These are phyloP conservation scores for Sebastes minor DNA, from an alignment of 2,797 vertebrate species.

Conservation along the genomic window DNA sequence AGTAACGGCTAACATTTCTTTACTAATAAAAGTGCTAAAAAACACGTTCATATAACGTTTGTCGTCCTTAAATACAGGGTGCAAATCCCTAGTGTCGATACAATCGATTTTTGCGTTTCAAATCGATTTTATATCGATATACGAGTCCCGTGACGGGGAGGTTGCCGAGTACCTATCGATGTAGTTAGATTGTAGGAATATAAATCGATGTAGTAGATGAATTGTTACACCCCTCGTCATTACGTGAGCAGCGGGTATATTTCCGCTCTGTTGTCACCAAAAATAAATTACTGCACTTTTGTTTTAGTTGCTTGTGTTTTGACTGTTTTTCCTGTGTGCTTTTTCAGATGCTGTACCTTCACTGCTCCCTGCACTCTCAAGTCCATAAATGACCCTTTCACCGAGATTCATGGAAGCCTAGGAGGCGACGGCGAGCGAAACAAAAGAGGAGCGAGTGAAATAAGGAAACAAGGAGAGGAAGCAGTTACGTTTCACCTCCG, in stretches of 20 bases:
- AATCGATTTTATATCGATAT: no score
- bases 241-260: neutral
- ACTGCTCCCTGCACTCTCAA: slow-evolving; percentile 53
- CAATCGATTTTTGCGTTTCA: no score
- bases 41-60: no score
- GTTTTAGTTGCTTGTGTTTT: neutral
- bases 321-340: slow-evolving; percentile 13
- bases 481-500: slow-evolving; percentile 25
- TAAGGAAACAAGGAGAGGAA: slow-evolving; percentile 35
- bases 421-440: slow-evolving; percentile 31
- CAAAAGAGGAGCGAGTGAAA: slow-evolving; percentile 14
- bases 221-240: neutral
- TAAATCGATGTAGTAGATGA: no score
- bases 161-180: no score
- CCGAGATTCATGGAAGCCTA: slow-evolving; percentile 50
- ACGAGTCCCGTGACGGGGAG: no score
- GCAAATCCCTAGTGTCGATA: no score
- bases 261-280: neutral
- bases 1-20: no score
- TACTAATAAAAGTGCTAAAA: no score
- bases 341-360: slow-evolving; percentile 79
- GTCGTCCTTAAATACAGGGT: no score
- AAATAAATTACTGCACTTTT: neutral
- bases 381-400: slow-evolving; percentile 69
- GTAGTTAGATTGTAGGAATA: no score